Conservation (phyloP, 2,888 invertebrate species). For the Standfussiana lucernea region DNA sequence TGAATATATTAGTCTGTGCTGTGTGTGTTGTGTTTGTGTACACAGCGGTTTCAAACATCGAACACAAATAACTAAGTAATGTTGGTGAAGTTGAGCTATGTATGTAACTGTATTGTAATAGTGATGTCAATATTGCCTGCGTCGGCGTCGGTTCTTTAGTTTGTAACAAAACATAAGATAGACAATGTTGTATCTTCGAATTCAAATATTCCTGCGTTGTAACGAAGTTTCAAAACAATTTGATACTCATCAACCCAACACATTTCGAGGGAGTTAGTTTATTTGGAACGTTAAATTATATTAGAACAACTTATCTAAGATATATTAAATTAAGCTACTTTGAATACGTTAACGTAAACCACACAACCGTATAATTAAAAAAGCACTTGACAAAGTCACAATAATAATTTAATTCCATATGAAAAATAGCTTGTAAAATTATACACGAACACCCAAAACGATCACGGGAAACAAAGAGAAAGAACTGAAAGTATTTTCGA, state of each 20-base stretch:
- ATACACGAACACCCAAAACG: background rate
- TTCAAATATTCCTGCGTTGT: background rate
- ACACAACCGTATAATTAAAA: background rate
- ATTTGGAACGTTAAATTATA: background rate
- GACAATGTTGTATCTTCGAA: background rate
- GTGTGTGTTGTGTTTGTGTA: constrained; percentile 11
- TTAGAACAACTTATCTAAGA: background rate
- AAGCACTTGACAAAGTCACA: background rate
- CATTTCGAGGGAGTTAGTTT: background rate
- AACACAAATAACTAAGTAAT: constrained; percentile 13
- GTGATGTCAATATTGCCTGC: background rate
- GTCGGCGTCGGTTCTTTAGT: background rate
- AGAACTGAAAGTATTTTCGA: constrained; percentile 12
- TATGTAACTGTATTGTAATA: constrained; percentile 11
- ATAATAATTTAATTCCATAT: background rate
- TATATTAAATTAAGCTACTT: background rate
- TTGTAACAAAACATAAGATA: background rate
- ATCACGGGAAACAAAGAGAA: background rate
- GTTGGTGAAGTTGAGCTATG: constrained; percentile 1
- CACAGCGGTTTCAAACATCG: background rate
- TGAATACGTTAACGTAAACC: background rate
- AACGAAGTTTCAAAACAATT: background rate
- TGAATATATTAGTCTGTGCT: constrained; percentile 41
- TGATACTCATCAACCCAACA: background rate
- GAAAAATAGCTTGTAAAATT: background rate